phyloP scores from a whole-genome alignment of 2,888 invertebrate species.

The Drosophila histrio region DNA sequence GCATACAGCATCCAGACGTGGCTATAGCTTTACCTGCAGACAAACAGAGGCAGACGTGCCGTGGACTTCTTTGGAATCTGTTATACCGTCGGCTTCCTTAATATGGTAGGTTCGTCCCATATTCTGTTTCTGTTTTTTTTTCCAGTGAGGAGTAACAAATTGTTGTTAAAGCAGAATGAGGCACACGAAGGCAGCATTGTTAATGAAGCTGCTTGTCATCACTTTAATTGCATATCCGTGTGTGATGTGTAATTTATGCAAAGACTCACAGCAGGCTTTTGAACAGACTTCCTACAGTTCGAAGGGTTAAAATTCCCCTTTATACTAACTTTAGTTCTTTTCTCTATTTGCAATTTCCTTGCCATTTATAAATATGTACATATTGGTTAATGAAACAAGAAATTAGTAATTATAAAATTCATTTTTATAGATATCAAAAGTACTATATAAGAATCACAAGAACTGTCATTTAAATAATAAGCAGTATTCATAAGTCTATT shows the following conservation, averaged over 20 bases:
- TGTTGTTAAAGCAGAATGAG: conserved; percentile 12
- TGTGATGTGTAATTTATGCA: conserved; percentile 31
- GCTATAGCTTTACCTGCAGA: conserved; percentile 77
- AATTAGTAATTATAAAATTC: no score
- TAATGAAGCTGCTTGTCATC: conserved; percentile 47
- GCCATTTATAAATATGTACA: no score
- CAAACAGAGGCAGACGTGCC: conserved; percentile 82
- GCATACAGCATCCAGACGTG: conserved; percentile 6
- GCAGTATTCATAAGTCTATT: not conserved
- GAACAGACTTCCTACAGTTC: not conserved
- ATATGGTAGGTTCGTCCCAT: conserved; percentile 66
- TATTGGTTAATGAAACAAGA: no score
- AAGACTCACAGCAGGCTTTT: not conserved
- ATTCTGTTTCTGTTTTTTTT: not conserved
- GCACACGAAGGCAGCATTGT: conserved; percentile 30
- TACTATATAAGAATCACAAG: not conserved
- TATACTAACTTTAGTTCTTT: not conserved
- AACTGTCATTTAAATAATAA: not conserved
- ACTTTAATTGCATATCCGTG: conserved; percentile 40
- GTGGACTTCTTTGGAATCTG: conserved; percentile 83
- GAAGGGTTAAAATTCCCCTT: not conserved
- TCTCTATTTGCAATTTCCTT: no score
- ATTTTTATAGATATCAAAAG: not conserved
- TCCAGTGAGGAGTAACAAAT: not conserved
- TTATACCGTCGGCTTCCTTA: conserved; percentile 31